Evolutionary conservation across 2,888 invertebrate genomes (phyloP), one percentile per base, ranked within the genome.

Genomic region (Luffia ferchaultella): DNA sequence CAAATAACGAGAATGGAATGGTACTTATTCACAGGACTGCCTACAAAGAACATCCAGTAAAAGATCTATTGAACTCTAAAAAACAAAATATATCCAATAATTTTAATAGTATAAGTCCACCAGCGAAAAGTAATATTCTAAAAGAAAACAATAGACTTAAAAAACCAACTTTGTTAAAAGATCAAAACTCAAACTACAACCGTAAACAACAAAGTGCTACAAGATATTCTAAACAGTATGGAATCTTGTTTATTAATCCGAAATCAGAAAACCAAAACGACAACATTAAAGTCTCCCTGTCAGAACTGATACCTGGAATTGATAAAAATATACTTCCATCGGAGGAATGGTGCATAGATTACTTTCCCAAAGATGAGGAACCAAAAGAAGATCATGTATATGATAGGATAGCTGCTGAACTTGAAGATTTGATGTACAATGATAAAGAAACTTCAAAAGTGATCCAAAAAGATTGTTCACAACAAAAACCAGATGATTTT

Each of bases 1-100:
- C 75, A 65, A 68, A 63, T 45, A 82, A 76, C 57, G 84, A 83
- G 58, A 84, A 85, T 70, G 84, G 84, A n/a, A 75, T 79, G 74
- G 74, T 82, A 15, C 62, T 73, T 20, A 52, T 73, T 47, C 75
- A 68, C 48, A 71, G 69, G 58, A 72, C 69, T 53, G 67, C 68
- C n/a, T 68, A 70, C 52, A 77, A 62, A 55, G 63, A 67, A 53
- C 69, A 73, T 53, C 73, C 78, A 48, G 65, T 65, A 2, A 75
- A 73, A 58, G 65, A 68, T 16, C 46, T 64, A 9, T 48, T 60
- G 45, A 62, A 55, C 44, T 49, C 60, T 3, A 73, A 68, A 57
- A 74, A 66, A 56, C 41, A 54, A 7, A 68, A 63, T 59, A 12
- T 41, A 42, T 41, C 20, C 20, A 45, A 41, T 43, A 18, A 48